Conservation (phyloP, 2,113 vertebrate genomes). For the Bombycilla garrulus region DNA sequence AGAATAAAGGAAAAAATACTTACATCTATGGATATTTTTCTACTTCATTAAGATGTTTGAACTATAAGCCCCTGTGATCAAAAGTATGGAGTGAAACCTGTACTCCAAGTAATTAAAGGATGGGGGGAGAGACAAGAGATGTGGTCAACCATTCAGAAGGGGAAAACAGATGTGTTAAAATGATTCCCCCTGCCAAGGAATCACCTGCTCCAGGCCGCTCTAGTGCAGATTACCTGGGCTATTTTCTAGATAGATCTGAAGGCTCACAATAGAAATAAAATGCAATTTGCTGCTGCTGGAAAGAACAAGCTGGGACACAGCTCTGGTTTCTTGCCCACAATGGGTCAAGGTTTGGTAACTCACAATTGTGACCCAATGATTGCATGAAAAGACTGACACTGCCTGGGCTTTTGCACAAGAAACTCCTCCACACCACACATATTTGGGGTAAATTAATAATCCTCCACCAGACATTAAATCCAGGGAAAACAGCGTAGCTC, state of each 20-base stretch:
- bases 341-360: neutral
- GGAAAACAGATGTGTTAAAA: neutral
- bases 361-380: accelerated
- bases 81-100: neutral
- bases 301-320: neutral
- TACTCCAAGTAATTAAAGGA: neutral
- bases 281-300: neutral
- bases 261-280: neutral
- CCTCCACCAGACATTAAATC: neutral
- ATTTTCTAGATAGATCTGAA: neutral
- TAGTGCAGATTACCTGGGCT: neutral
- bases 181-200: neutral
- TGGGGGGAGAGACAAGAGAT: neutral
- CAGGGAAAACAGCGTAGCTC: neutral
- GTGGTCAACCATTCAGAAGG: neutral
- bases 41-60: neutral
- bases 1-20: neutral
- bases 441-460: neutral
- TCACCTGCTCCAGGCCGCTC: neutral
- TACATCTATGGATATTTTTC: neutral
- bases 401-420: neutral
- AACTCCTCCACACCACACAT: neutral
- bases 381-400: neutral
- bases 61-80: neutral
- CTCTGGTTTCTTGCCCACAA: neutral